These are phyloP conservation scores for Tubiluchus corallicola DNA, from an alignment of 2,888 invertebrate genomes.

Conservation along the genomic window DNA sequence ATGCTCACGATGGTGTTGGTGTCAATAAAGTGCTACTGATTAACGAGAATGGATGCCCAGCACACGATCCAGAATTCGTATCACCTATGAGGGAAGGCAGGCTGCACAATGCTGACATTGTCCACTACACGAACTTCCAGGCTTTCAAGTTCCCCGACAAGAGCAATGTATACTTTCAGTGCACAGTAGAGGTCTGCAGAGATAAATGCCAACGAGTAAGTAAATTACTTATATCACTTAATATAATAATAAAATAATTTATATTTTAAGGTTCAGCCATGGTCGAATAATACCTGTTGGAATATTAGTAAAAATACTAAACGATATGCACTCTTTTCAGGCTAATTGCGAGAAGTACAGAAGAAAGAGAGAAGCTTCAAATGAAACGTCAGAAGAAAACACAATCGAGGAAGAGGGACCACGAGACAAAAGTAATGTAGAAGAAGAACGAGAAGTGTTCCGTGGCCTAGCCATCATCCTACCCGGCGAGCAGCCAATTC, in stretches of 20 bases:
- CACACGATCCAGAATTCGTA: not conserved
- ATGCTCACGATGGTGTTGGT: constrained; percentile 81
- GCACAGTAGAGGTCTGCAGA: constrained; percentile 81
- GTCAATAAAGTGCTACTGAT: constrained; percentile 75
- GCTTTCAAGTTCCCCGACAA: constrained; percentile 92
- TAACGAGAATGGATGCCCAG: constrained; percentile 61
- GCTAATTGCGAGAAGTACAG: too few species aligned
- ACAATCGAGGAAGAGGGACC: not conserved
- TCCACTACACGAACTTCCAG: constrained; percentile 5
- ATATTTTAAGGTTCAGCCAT: too few species aligned
- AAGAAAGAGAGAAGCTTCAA: not conserved
- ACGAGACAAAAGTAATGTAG: not conserved
- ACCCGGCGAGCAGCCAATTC: not conserved
- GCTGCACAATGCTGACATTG: not conserved
- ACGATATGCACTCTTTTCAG: too few species aligned
- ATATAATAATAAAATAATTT: too few species aligned
- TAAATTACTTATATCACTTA: too few species aligned
- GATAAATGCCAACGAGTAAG: constrained; percentile 46
- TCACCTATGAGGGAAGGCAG: not conserved
- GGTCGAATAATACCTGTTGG: too few species aligned
- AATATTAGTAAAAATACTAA: too few species aligned
- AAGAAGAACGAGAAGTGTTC: not conserved
- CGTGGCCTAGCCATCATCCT: constrained; percentile 1
- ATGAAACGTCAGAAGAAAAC: not conserved
- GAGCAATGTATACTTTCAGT: constrained; percentile 93